Conservation (phyloP, 2,797 vertebrate species). For the Brachymystax lenok region DNA sequence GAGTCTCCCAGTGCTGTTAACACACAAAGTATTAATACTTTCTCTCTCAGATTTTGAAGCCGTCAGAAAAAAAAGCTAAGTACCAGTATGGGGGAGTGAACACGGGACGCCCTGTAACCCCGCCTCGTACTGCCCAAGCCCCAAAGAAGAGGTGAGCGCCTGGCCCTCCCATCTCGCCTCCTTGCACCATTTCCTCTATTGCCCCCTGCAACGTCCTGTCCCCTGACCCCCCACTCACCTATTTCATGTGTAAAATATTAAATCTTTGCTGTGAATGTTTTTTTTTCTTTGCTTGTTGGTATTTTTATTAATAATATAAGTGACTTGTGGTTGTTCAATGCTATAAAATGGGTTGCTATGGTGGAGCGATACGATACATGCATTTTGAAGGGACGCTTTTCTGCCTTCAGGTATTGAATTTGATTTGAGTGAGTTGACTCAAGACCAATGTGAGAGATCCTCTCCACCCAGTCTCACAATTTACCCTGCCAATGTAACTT, state of each 20-base stretch:
- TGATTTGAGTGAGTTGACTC: slow-evolving; percentile 44
- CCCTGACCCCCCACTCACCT: slow-evolving; percentile 54
- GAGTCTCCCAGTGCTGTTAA: not conserved
- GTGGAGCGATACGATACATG: slow-evolving; percentile 51
- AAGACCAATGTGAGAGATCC: slow-evolving; percentile 14
- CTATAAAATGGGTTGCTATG: slow-evolving; percentile 50
- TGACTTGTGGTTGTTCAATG: slow-evolving; percentile 46
- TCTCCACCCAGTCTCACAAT: slow-evolving; percentile 8
- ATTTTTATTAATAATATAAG: slow-evolving; percentile 58
- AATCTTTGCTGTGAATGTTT: slow-evolving; percentile 45
- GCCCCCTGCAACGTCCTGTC: slow-evolving; percentile 21
- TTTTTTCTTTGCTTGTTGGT: slow-evolving; percentile 56
- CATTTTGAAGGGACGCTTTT: slow-evolving; percentile 40
- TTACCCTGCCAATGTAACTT: slow-evolving; percentile 18
- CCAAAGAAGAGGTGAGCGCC: slow-evolving; percentile 90
- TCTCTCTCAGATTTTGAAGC: slow-evolving; percentile 84
- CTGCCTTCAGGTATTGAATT: slow-evolving; percentile 39
- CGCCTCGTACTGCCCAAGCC: slow-evolving; percentile 89
- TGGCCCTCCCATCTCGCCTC: slow-evolving; percentile 1
- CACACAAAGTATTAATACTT: not conserved
- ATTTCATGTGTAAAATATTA: slow-evolving; percentile 50
- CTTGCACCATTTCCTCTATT: slow-evolving; percentile 30
- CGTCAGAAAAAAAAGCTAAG: slow-evolving; percentile 95
- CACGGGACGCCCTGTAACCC: slow-evolving; percentile 89
- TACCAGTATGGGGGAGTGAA: slow-evolving; percentile 93